Percentiles rank a stretch among this genome's conserved stretches.
Evolutionary conservation across 1,140 invertebrate species (phyloP).

Genomic region (Galleria mellonella): DNA sequence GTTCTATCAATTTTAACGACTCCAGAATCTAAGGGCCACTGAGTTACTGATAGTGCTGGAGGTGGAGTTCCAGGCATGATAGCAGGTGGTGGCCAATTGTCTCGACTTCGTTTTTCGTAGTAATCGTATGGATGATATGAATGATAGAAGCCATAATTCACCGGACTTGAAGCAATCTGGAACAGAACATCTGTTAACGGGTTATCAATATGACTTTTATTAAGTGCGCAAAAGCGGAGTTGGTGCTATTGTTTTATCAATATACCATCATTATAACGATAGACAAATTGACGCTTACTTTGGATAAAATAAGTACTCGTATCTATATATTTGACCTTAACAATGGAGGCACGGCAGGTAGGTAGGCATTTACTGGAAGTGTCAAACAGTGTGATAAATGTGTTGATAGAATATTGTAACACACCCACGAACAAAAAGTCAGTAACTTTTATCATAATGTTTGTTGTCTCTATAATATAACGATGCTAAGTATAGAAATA

Average conservation of each 20-base stretch:
- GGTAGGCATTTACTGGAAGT: no score
- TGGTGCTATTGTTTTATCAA: not conserved
- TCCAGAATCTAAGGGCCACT: slow-evolving; percentile 18
- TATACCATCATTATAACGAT: not conserved
- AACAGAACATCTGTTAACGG: slow-evolving; percentile 71
- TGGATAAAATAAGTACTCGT: no score
- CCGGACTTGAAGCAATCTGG: slow-evolving; percentile 72
- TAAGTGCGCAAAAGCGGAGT: slow-evolving; percentile 38
- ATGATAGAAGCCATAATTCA: slow-evolving; percentile 69
- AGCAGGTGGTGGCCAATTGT: slow-evolving; percentile 27
- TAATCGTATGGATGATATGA: slow-evolving; percentile 51
- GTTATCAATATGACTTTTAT: slow-evolving; percentile 43
- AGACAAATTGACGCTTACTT: no score
- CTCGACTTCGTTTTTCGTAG: slow-evolving; percentile 55
- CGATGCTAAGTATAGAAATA: no score
- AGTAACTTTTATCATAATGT: no score
- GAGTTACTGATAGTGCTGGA: slow-evolving; percentile 10
- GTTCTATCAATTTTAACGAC: slow-evolving; percentile 34
- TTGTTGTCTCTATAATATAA: no score
- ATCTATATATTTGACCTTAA: no score
- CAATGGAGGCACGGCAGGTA: no score
- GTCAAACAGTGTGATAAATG: no score
- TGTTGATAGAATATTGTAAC: no score
- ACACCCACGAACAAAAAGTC: no score
- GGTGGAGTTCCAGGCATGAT: slow-evolving; percentile 19